phyloP scores from a whole-genome alignment of 2,113 vertebrate genomes.

The Rhynchomys soricoides region DNA sequence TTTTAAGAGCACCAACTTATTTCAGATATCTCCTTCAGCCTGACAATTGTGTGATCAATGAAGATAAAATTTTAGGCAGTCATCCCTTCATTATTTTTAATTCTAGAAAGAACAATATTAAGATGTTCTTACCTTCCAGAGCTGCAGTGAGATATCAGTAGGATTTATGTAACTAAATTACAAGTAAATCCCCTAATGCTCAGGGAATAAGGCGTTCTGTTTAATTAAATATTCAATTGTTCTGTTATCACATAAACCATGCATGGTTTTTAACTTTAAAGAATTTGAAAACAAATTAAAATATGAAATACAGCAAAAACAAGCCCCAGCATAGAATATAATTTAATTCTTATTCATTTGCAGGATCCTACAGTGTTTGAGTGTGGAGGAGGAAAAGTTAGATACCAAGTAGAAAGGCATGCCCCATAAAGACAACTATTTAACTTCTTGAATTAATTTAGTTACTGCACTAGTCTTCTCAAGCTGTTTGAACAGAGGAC shows the following conservation, averaged over 20 bases:
- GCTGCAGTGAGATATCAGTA: neutral
- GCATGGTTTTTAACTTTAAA: constrained; percentile 28
- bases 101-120: neutral
- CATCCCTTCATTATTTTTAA: constrained; percentile 56
- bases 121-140: constrained; percentile 34
- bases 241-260: constrained; percentile 63
- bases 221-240: constrained; percentile 75
- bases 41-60: neutral
- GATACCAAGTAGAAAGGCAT: neutral
- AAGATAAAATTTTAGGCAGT: neutral
- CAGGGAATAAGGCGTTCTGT: constrained; percentile 47
- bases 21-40: neutral
- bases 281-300: constrained; percentile 50
- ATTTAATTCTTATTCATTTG: constrained; percentile 41
- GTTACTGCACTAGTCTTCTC: neutral
- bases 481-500: neutral
- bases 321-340: neutral
- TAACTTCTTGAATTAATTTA: neutral
- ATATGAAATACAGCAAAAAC: constrained; percentile 21
- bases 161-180: constrained; percentile 70
- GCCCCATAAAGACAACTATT: neutral
- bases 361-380: neutral
- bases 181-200: constrained; percentile 62
- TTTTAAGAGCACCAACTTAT: constrained; percentile 28
- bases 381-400: neutral